These are phyloP conservation scores for Amphipyra tragopoginis DNA, from an alignment of 2,888 invertebrate genomes.

Conservation along the genomic window DNA sequence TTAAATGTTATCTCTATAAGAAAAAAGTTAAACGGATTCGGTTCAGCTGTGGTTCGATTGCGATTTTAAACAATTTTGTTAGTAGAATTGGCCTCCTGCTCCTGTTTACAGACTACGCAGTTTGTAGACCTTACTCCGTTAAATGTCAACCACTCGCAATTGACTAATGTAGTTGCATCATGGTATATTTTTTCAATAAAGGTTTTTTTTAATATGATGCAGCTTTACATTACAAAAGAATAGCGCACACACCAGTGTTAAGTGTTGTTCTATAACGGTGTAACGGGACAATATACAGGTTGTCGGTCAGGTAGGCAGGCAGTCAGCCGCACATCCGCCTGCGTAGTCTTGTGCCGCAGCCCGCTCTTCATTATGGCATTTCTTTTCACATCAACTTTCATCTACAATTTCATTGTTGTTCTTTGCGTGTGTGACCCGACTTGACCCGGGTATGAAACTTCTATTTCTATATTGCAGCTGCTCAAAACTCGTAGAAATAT, in stretches of 20 bases:
- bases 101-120: constrained; percentile 1
- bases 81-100: no score
- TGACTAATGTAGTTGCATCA: constrained; percentile 1
- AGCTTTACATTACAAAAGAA: not conserved
- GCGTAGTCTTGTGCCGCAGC: constrained; percentile 49
- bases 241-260: constrained; percentile 17
- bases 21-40: no score
- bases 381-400: constrained; percentile 66
- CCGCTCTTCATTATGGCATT: constrained; percentile 44
- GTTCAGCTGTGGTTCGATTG: no score
- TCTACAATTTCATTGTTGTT: constrained; percentile 52
- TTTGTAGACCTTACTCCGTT: constrained; percentile 6
- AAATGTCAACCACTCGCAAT: constrained; percentile 45
- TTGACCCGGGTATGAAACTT: constrained; percentile 3
- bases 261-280: constrained; percentile 48
- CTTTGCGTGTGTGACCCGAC: constrained; percentile 38
- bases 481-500: not conserved
- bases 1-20: no score
- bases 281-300: constrained; percentile 66
- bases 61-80: no score
- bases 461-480: constrained; percentile 10
- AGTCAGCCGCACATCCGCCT: constrained; percentile 72
- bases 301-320: constrained; percentile 66
- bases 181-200: no score
- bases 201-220: no score